Base-by-base conservation (phyloP, 2,113 vertebrate species). In the Nettapus auritus region DNA sequence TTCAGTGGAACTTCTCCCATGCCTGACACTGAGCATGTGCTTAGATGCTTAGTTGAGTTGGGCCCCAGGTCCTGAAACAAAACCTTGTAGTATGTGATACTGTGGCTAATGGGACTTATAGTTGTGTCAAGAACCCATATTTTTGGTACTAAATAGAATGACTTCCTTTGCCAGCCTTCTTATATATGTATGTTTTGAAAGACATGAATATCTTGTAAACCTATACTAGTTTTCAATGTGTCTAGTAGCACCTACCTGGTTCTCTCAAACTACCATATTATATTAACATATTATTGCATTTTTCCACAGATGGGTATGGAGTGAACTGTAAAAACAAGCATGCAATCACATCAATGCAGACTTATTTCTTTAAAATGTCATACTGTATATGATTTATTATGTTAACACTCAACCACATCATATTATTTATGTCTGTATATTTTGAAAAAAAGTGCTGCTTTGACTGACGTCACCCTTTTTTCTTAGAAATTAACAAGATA, bases 361-460 rank as follows among this genome's bases (percentile, higher is more conserved):
- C 97, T 98, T 98, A 98, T 98, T 98, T 98, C 98, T 98, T 98
- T 98, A 98, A 98, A 98, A 98, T 98, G 98, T 98, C 98, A 98
- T 98, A 98, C 98, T 98, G 98, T 98, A 98, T 98, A 98, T 98
- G 98, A 98, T 98, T 98, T 98, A 98, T 98, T 98, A 98, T 98
- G 98, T 98, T 98, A 98, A 98, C 98, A 98, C 98, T 98, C 98
- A 98, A 98, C 98, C 98, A 98, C 98, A 98, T 98, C 97, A 98
- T 98, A 98, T 98, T 98, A 98, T 98, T 98, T 98, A 98, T 98
- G 98, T 97, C 98, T 96, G 97, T 98, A 98, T 98, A 98, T 98
- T 97, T 97, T 96, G 97, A 97, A 97, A 98, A 96, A 98, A 98
- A 98, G 98, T 98, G 98, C 97, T 98, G 98, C 97, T 97, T 95